Base-by-base conservation (phyloP, 2,797 vertebrate genomes). In the Xenops minutus region DNA sequence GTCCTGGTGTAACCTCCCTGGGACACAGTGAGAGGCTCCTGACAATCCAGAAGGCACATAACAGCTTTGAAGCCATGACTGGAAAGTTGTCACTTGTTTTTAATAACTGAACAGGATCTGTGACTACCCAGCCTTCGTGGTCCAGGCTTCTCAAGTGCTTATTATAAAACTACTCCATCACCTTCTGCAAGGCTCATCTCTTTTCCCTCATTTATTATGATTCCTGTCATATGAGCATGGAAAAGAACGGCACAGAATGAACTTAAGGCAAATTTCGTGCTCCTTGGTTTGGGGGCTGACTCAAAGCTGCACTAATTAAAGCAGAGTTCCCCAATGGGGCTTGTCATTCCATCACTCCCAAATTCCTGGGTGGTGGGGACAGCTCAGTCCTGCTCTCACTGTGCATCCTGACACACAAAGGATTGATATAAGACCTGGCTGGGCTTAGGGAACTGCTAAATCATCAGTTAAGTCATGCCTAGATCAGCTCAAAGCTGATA, bases 1-100 rank as follows among this genome's bases (percentile, higher is more conserved):
- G 95, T 92, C 95, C 95, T 21, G 10, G 27, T 41, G 54, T 92
- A 78, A 96, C 95, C 95, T 79, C n/a, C 74, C 72, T 76, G 16
- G 14, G 6, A 73, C 39, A 54, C 4, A 62, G 92, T 4, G 54
- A 92, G 66, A 54, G 87, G 85, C 67, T 68, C 80, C 85, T 71
- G 67, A 59, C 89, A 85, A 80, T 12, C 46, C 67, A 90, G 89
- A 41, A 76, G 72, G 64, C 79, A 93, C 55, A 18, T 54, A 54
- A 71, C 82, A 93, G 79, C 78, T 86, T 39, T 49, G 82, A 63
- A 94, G 75, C 59, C 2, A 0, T 32, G 14, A 9, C 59, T 81
- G 90, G 71, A 5, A 84, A 79, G 59, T 4, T 88, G 75, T 88
- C 77, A 17, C 52, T 94, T 12, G 48, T 32, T 93, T 73, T 29